Evolutionary conservation across 1,140 invertebrate species (phyloP), one percentile per base, ranked within the genome.

Genomic region (Lasioglossum albipes): DNA sequence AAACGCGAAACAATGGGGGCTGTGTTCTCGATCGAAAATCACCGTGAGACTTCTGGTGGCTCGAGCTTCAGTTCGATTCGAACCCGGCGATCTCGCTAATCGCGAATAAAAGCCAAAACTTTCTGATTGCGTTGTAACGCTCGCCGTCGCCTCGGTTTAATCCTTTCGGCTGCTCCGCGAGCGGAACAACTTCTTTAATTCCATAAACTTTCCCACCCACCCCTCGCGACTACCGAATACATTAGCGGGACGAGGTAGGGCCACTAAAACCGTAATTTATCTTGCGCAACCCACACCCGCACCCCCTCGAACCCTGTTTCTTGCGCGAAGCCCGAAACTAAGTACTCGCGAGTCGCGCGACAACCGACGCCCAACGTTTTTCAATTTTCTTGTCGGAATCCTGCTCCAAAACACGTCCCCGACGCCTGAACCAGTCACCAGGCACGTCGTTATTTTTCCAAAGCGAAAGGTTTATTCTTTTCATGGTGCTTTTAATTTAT

Each of bases 131-230:
- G 20, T 52, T 68, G 61, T 65, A 79, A 79, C 70, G 61, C 57
- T 73, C 45, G 70, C 70, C 61, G 45, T 52, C 31, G 41, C 41
- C 16, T 49, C 42, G 18, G 22, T 41, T 73, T 79, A 79, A 79
- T 79, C 77, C 77, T 79, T 79, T 49, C 45, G 59, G 9, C n/a
- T 22, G 16, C 31, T 36, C 10, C 36, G 9, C 16, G 36, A 13
- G 16, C 61, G 59, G 45, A 73, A 72, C 69, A 79, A 79, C 77
- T 79, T 79, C 77, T 79, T 79, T 79, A 79, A 79, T 79, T 74
- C 77, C 70, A 79, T 79, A 79, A 79, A 79, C 70, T 79, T 79
- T 74, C 61, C 77, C 72, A 49, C 45, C 12, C 2, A 13, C 45
- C 45, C 64, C 64, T 66, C 57, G 70, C 42, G 70, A 65, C 77